Base-by-base conservation (phyloP, 2,113 vertebrate species). In the Prietella phreatophila region DNA sequence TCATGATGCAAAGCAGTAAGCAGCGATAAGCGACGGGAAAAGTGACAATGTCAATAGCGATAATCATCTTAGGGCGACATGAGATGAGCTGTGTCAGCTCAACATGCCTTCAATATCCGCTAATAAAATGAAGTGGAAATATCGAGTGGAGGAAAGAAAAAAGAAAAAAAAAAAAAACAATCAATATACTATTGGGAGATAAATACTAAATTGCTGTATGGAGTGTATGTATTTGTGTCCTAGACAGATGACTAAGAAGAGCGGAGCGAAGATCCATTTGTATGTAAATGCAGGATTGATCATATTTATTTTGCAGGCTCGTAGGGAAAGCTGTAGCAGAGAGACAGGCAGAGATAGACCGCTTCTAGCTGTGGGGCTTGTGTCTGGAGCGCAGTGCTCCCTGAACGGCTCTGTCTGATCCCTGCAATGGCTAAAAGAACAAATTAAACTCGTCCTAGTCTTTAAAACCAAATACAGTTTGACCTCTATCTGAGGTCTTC, bases 1-100 rank as follows among this genome's bases (percentile, higher is more conserved):
- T 71, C 86, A 10, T 90, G 89, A 85, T 83, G 36, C 88, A 82
- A 42, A 61, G 80, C 93, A 76, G 90, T 96, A 96, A 96, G 95
- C 94, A 95, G 92, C 79, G 95, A 96, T 96, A 95, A 96, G 95
- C 87, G 94, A 92, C 85, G 89, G 95, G 92, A 95, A 96, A 96
- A 95, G 93, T 96, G 96, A 97, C 96, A 95, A 89, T 92, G 94
- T 96, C 96, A 97, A 97, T 97, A 97, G 93, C 95, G 92, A 94
- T 96, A 96, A 97, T 94, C 93, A 93, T 92, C 94, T 93, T 92
- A 27, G 88, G 95, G 93, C 91, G 92, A 95, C 92, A 96, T 96
- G 96, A 96, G 96, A 97, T 96, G 95, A 96, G 96, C 90, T 91
- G 75, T 91, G 92, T 94, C 94, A 92, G 90, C 92, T 93, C 89